These are phyloP conservation scores for Drosophila varians DNA, from an alignment of 1,140 invertebrate genomes.

Conservation along the genomic window DNA sequence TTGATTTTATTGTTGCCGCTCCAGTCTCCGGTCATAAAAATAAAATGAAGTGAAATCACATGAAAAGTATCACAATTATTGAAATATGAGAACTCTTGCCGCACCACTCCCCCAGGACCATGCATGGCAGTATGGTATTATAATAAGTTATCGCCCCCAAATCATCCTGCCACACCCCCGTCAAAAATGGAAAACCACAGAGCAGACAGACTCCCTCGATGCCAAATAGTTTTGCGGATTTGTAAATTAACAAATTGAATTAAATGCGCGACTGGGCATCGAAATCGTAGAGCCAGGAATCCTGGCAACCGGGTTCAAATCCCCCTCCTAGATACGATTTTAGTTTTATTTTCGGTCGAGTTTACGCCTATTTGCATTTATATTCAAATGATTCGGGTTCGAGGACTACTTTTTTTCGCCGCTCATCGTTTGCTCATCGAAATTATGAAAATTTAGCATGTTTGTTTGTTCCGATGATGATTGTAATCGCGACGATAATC, in stretches of 20 bases:
- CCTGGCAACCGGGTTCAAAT: constrained; percentile 8
- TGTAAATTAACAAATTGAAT: constrained; percentile 82
- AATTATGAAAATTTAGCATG: constrained; percentile 69
- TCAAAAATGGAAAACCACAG: constrained; percentile 7
- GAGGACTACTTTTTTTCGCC: constrained; percentile 5
- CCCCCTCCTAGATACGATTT: constrained; percentile 4
- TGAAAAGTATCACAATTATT: constrained; percentile 80
- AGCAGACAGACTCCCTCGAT: constrained; percentile 61
- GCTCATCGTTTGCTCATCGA: constrained; percentile 24
- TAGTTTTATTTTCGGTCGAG: constrained; percentile 39
- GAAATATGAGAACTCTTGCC: constrained; percentile 71
- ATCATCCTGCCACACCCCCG: neutral
- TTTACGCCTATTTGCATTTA: constrained; percentile 37
- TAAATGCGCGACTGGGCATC: constrained; percentile 68
- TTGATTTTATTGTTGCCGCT: constrained; percentile 80
- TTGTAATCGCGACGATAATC: constrained; percentile 57
- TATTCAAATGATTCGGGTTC: constrained; percentile 11
- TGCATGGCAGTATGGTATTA: constrained; percentile 22
- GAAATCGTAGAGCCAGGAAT: constrained; percentile 6
- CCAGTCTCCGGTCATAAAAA: constrained; percentile 26
- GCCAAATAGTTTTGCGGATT: constrained; percentile 79
- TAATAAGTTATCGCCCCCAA: constrained; percentile 64
- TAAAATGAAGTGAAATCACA: constrained; percentile 65
- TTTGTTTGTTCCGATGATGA: constrained; percentile 54
- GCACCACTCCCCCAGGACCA: constrained; percentile 5